These are phyloP conservation scores for Chaetorhynchus papuensis DNA, from an alignment of 2,113 vertebrate species.

Conservation along the genomic window DNA sequence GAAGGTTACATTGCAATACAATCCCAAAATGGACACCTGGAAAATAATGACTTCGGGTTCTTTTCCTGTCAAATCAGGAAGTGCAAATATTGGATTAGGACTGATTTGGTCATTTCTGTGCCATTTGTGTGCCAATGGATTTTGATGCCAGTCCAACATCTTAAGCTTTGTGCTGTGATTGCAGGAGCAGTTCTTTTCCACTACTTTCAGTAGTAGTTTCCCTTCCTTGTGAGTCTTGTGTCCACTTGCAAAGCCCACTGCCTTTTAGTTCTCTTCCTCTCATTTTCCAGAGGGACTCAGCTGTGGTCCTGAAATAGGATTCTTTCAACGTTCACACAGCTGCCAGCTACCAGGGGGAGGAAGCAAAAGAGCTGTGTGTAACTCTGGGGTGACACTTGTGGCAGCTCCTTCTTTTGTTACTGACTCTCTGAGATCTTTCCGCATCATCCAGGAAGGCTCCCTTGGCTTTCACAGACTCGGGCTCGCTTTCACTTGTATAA, in stretches of 20 bases:
- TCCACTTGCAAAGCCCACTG: not conserved
- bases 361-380: not conserved
- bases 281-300: not conserved
- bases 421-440: not conserved
- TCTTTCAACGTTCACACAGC: not conserved
- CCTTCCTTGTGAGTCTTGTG: not conserved
- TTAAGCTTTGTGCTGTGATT: not conserved
- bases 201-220: rapidly evolving
- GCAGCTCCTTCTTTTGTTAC: not conserved
- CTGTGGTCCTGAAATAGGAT: not conserved
- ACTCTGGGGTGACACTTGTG: not conserved
- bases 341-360: not conserved
- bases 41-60: not conserved
- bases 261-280: not conserved
- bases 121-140: not conserved
- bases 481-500: not conserved
- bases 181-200: not conserved
- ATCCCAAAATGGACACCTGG: not conserved
- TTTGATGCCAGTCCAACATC: not conserved
- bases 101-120: not conserved
- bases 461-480: not conserved
- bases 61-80: not conserved
- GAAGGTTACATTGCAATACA: not conserved
- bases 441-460: not conserved
- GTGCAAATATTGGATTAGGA: rapidly evolving